These are phyloP conservation scores for Lepeophtheirus nordmannii DNA, from an alignment of 2,888 invertebrate genomes.

Conservation along the genomic window DNA sequence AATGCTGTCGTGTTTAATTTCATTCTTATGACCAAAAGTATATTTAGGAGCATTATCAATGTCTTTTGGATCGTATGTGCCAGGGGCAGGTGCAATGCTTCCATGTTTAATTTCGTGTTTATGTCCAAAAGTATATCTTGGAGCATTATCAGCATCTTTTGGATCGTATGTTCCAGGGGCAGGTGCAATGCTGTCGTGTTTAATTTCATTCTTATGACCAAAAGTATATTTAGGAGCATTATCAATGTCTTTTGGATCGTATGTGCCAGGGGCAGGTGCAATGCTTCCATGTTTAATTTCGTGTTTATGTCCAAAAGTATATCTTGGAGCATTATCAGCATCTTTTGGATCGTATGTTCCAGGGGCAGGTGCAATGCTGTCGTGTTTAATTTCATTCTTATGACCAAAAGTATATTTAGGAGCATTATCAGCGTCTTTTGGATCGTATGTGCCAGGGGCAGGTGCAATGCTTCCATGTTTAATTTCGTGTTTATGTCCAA, in stretches of 20 bases:
- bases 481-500: conserved; percentile 16
- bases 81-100: conserved; percentile 18
- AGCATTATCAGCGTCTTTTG: conserved; percentile 34
- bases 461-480: not conserved
- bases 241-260: conserved; percentile 9
- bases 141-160: conserved; percentile 8
- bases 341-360: conserved; percentile 5
- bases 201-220: conserved; percentile 1
- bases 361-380: conserved; percentile 42
- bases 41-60: not conserved
- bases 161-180: conserved; percentile 23
- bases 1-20: conserved; percentile 34
- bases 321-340: not conserved
- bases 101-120: conserved; percentile 13
- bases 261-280: conserved; percentile 23
- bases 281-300: conserved; percentile 6
- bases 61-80: conserved; percentile 16
- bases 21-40: conserved; percentile 19
- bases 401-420: conserved; percentile 55
- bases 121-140: conserved; percentile 19
- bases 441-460: conserved; percentile 16
- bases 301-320: conserved; percentile 19
- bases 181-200: not conserved
- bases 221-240: conserved; percentile 9
- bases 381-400: conserved; percentile 40